Evolutionary conservation across 2,888 invertebrate genomes (phyloP), one percentile per base, ranked within the genome.

Genomic region (Crocallis elinguaria): DNA sequence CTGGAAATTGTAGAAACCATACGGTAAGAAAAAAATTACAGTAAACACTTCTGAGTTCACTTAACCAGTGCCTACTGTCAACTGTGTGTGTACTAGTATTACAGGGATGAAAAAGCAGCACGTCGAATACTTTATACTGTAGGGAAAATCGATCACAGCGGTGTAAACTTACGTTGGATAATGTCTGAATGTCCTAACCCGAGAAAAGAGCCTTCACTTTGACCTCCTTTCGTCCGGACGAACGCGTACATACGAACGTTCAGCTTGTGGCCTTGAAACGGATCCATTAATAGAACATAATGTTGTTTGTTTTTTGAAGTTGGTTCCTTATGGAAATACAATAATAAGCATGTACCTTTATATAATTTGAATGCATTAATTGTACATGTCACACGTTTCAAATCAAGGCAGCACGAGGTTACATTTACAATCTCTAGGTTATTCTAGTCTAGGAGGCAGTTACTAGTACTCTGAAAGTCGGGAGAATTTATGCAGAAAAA

Each of bases 1-100:
- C 89, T 96, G 82, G 98, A 98, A 93, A 96, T 98, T 79, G 95
- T 97, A 73, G 97, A 98, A 86, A 97, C 97, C 37, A 97, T 98
- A 92, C 93, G 95, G 96, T 96, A 60, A 50, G 14, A 11, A 19
- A 21, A 25, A 44, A 36, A 35, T 16, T n/a, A 0, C 23, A 23
- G 1, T 19, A 19, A 5, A 5, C 19, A 5, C 19, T 19, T n/a
- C n/a, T n/a, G n/a, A n/a, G n/a, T n/a, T n/a, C n/a, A n/a, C n/a
- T n/a, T n/a, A n/a, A n/a, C n/a, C n/a, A n/a, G n/a, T n/a, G n/a
- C n/a, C n/a, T n/a, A n/a, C n/a, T n/a, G n/a, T n/a, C n/a, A n/a
- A n/a, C n/a, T n/a, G n/a, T n/a, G n/a, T n/a, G n/a, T n/a, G n/a
- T n/a, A n/a, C n/a, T n/a, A n/a, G n/a, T n/a, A n/a, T n/a, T n/a